Conservation (phyloP, 2,888 invertebrate genomes). For the Stenurella melanura region DNA sequence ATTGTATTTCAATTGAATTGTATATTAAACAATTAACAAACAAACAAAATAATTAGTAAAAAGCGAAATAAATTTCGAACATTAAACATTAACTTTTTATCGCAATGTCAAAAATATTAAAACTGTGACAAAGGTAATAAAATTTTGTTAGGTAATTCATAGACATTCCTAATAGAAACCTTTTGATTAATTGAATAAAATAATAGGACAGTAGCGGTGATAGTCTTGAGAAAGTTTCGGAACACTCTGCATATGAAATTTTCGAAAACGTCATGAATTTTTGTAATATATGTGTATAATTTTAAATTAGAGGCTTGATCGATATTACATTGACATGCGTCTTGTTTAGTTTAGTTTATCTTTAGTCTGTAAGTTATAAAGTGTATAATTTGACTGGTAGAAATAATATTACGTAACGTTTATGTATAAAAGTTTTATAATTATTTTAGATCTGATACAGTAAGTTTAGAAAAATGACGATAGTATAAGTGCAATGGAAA, state of each 20-base stretch:
- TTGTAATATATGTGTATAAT: conserved; percentile 28
- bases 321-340: conserved; percentile 34
- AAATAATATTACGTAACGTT: conserved; percentile 43
- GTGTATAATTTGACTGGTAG: conserved; percentile 54
- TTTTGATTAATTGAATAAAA: no score
- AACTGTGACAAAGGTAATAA: no score
- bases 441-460: conserved; percentile 31
- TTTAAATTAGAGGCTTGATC: conserved; percentile 23
- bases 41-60: no score
- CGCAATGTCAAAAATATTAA: no score
- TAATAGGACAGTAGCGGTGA: no score
- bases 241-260: background rate
- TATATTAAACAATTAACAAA: no score
- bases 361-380: conserved; percentile 43
- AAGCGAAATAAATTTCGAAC: no score
- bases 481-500: conserved; percentile 69
- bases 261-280: background rate
- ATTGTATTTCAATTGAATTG: no score
- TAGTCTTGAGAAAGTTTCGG: background rate
- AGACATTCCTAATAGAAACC: no score
- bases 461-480: conserved; percentile 42
- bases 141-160: no score
- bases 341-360: conserved; percentile 46
- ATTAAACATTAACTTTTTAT: no score
- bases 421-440: conserved; percentile 47